Base-by-base conservation (phyloP, 2,888 invertebrate genomes). In the Heliothis peltigera region DNA sequence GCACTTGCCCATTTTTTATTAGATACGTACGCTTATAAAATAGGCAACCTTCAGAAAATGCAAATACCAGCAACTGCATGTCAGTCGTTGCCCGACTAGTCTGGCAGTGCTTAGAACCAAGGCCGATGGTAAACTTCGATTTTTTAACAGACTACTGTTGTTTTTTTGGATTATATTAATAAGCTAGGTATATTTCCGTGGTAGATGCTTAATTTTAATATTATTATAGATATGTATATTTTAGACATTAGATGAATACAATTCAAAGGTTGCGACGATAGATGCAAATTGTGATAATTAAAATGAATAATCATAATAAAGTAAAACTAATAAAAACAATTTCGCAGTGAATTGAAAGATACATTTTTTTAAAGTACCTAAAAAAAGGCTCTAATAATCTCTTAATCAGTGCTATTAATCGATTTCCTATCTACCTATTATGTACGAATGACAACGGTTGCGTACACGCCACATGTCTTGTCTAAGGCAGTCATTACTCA, bases 31-130 rank as follows among this genome's bases (percentile, higher is more conserved):
- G 44, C 52, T 52, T 69, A 64, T 64, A 76, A 70, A 70, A 61
- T 47, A 47, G 56, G 55, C 64, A 80, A 79, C 80, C 70, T 77
- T 80, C 75, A 64, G 25, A 75, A 70, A 70, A 79, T 79, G 79
- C 78, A 77, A 79, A 80, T 79, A 69, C 48, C 59, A 67, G 51
- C 77, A 70, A 78, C 70, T 78, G 80, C 80, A 78, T 77, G 78
- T 64, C 70, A 74, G 77, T 66, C 70, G 80, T 68, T 77, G 66
- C 64, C 63, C 80, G 78, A 42, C 64, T 59, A 64, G 77, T 80
- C 74, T 70, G 74, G 52, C 57, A 66, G 75, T 77, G 78, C 79
- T 80, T 79, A 80, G 77, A 70, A 60, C 64, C 65, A 80, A 80
- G 77, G 80, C 58, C 71, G 8, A 58, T 49, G 32, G 68, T 63